phyloP scores from a whole-genome alignment of 1,140 invertebrate genomes.

The Caenorhabditis briggsae region DNA sequence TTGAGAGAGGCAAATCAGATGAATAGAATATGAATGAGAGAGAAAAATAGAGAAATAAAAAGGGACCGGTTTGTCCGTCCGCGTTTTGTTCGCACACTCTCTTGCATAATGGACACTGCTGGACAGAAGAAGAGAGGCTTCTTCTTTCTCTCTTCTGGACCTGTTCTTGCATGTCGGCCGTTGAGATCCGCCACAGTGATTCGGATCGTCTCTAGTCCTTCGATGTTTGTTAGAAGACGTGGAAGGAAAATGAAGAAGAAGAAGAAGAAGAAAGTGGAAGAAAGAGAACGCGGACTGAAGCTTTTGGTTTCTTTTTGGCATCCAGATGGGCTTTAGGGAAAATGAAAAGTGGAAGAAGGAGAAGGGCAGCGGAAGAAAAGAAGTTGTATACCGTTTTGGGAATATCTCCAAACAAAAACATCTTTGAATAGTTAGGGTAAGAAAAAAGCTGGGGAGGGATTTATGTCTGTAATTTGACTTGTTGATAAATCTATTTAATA shows the following conservation, averaged over 20 bases:
- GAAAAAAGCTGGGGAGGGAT: not conserved
- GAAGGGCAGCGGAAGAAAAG: not conserved
- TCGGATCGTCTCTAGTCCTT: constrained; percentile 25
- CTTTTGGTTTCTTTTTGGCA: constrained; percentile 53
- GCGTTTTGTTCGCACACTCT: constrained; percentile 49
- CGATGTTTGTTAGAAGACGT: constrained; percentile 44
- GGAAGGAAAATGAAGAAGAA: not conserved
- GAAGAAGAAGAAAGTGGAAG: constrained; percentile 4
- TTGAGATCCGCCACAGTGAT: constrained; percentile 28
- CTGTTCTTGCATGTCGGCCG: constrained; percentile 42
- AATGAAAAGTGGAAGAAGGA: not conserved
- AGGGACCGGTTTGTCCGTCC: constrained; percentile 31
- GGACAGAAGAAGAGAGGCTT: constrained; percentile 40
- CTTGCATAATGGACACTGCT: constrained; percentile 37
- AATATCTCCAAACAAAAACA: constrained; percentile 9
- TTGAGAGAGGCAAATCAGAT: not conserved
- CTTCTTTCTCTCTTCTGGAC: constrained; percentile 48
- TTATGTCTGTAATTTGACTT: not conserved
- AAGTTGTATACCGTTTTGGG: constrained; percentile 34
- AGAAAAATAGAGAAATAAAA: constrained; percentile 12
- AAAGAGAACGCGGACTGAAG: constrained; percentile 13
- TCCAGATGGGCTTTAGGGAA: constrained; percentile 39
- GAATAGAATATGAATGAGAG: not conserved
- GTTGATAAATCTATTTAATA: not conserved
- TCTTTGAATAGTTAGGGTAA: not conserved